Percentiles rank a stretch among this genome's conserved stretches.
phyloP scores from a whole-genome alignment of 30 jellyfish, hydroid and myxozoan genomes.

The Aurelia aurita region DNA sequence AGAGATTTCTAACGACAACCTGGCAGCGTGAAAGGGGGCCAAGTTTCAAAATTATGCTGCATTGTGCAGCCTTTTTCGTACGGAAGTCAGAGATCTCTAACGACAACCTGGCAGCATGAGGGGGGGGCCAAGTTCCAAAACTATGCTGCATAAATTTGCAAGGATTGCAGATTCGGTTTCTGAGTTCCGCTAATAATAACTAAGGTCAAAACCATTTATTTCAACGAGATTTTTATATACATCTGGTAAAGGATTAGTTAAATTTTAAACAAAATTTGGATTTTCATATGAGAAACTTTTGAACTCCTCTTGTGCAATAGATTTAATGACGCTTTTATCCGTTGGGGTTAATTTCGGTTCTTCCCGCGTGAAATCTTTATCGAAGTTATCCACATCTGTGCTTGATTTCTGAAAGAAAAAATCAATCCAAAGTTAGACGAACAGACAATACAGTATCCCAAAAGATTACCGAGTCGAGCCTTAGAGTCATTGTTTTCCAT shows the following conservation, averaged over 20 bases:
- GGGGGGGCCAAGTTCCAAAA: too few species aligned
- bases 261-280: conserved; percentile 90
- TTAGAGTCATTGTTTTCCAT: too few species aligned
- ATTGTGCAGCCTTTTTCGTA: too few species aligned
- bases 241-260: conserved; percentile 23
- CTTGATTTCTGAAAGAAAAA: conserved; percentile 90
- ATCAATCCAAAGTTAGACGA: background rate
- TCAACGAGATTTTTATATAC: conserved; percentile 44
- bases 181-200: background rate
- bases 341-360: conserved; percentile 97
- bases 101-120: too few species aligned
- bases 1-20: too few species aligned
- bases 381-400: conserved; percentile 99
- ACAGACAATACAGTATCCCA: too few species aligned
- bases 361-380: conserved; percentile 96
- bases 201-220: conserved; percentile 36
- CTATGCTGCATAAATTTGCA: too few species aligned
- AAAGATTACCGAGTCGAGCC: too few species aligned
- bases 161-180: too few species aligned
- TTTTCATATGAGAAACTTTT: conserved; percentile 92
- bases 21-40: too few species aligned
- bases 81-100: too few species aligned
- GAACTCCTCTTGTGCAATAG: conserved; percentile 94
- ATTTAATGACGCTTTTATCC: conserved; percentile 71
- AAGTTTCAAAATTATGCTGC: too few species aligned